Evolutionary conservation across 2,797 vertebrate genomes (phyloP).

Genomic region (Trematomus bernacchii): DNA sequence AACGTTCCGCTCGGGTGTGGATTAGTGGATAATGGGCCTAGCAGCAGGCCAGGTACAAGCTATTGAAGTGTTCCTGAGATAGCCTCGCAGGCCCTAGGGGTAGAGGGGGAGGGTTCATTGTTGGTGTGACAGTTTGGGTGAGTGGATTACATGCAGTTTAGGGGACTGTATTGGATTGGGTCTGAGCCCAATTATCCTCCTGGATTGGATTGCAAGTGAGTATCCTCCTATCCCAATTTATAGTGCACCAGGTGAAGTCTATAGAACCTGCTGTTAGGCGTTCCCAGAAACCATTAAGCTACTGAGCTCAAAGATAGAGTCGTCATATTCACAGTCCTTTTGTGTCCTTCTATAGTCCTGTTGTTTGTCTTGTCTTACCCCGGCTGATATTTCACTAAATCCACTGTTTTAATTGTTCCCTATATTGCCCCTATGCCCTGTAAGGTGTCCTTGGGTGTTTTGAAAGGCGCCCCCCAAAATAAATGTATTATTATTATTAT

Average conservation of each 20-base stretch:
- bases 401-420: too few species aligned
- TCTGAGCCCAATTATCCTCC: slow-evolving; percentile 81
- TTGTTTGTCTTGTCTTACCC: too few species aligned
- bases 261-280: slow-evolving; percentile 52
- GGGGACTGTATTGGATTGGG: slow-evolving; percentile 82
- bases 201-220: slow-evolving; percentile 80
- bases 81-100: slow-evolving; percentile 68
- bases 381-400: too few species aligned
- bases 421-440: too few species aligned
- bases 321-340: slow-evolving; percentile 60
- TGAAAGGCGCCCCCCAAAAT: too few species aligned
- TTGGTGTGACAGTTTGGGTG: slow-evolving; percentile 83
- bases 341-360: too few species aligned
- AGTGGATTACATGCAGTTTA: slow-evolving; percentile 89
- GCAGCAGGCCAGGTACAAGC: slow-evolving; percentile 81
- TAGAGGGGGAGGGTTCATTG: slow-evolving; percentile 74
- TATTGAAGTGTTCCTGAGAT: slow-evolving; percentile 83
- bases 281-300: slow-evolving; percentile 69
- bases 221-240: slow-evolving; percentile 80
- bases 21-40: slow-evolving; percentile 83
- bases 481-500: too few species aligned
- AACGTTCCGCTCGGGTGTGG: slow-evolving; percentile 78
- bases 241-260: slow-evolving; percentile 72
- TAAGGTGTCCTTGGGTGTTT: too few species aligned
- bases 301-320: slow-evolving; percentile 62